These are phyloP conservation scores for Suncus etruscus DNA, from an alignment of 2,113 vertebrate genomes.

Conservation along the genomic window DNA sequence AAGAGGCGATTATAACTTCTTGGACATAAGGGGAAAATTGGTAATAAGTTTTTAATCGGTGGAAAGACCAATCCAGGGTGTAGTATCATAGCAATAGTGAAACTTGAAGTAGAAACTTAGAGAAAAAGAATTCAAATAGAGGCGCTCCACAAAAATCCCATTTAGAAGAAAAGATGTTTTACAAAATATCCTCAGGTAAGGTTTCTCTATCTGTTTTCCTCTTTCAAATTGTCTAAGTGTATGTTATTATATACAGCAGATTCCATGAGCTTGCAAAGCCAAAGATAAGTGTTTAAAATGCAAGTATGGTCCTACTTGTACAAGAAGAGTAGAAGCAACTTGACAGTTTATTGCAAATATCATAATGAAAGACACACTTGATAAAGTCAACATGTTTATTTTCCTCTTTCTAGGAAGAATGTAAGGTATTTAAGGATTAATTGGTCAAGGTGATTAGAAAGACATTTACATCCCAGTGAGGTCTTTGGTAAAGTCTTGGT, in stretches of 20 bases:
- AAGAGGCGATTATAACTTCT: background rate
- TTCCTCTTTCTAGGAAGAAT: conserved; percentile 28
- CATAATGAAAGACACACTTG: background rate
- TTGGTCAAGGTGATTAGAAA: background rate
- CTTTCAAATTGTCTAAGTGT: background rate
- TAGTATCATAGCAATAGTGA: background rate
- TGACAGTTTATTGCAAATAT: conserved; percentile 44
- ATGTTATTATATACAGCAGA: background rate
- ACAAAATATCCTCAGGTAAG: conserved; percentile 16
- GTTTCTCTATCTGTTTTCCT: conserved; percentile 13
- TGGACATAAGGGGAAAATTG: background rate
- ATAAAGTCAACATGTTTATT: background rate
- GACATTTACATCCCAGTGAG: background rate
- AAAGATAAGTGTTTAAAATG: background rate
- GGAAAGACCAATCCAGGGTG: background rate
- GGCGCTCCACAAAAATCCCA: background rate
- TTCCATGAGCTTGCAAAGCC: background rate
- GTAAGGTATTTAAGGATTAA: background rate
- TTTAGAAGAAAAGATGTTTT: conserved; percentile 21
- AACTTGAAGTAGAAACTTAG: conserved; percentile 16
- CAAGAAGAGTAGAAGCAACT: background rate
- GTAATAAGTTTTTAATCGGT: background rate
- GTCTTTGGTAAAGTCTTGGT: conserved; percentile 43
- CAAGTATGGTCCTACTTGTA: background rate
- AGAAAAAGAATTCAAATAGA: background rate